Conservation (phyloP, 2,888 invertebrate species). For the Ennomos erosarius region DNA sequence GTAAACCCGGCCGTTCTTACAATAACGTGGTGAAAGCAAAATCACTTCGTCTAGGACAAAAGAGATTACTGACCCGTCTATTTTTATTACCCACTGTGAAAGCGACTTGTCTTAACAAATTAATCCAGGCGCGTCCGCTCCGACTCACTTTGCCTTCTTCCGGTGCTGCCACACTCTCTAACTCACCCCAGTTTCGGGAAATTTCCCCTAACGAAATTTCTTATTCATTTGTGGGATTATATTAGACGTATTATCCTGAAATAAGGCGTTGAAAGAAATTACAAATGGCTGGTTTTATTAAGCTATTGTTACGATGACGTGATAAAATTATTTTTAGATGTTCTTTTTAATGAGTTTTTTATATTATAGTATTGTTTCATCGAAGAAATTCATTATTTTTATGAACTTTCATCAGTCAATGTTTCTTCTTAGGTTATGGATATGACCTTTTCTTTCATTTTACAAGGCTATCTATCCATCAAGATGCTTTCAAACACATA, state of each 20-base stretch:
- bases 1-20: slow-evolving; percentile 1
- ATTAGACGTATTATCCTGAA: slow-evolving; percentile 76
- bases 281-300: slow-evolving; percentile 67
- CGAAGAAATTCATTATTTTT: too few relatives aligned
- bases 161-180: slow-evolving; percentile 49
- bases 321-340: slow-evolving; percentile 30
- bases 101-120: slow-evolving; percentile 64
- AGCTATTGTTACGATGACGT: slow-evolving; percentile 51
- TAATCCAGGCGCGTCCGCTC: slow-evolving; percentile 66
- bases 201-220: slow-evolving; percentile 67
- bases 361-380: too few relatives aligned
- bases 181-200: slow-evolving; percentile 57
- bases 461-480: too few relatives aligned
- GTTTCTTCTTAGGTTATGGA: too few relatives aligned
- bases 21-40: slow-evolving; percentile 68
- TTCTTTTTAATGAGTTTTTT: too few relatives aligned
- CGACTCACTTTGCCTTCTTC: slow-evolving; percentile 62
- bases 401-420: too few relatives aligned
- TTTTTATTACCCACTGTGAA: slow-evolving; percentile 65
- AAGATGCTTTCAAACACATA: too few relatives aligned
- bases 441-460: too few relatives aligned
- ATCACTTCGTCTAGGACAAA: slow-evolving; percentile 58
- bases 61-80: slow-evolving; percentile 60
- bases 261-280: slow-evolving; percentile 72
- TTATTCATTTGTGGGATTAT: slow-evolving; percentile 79